Base-by-base conservation (phyloP, 2,113 vertebrate genomes). In the Xyrauchen texanus region DNA sequence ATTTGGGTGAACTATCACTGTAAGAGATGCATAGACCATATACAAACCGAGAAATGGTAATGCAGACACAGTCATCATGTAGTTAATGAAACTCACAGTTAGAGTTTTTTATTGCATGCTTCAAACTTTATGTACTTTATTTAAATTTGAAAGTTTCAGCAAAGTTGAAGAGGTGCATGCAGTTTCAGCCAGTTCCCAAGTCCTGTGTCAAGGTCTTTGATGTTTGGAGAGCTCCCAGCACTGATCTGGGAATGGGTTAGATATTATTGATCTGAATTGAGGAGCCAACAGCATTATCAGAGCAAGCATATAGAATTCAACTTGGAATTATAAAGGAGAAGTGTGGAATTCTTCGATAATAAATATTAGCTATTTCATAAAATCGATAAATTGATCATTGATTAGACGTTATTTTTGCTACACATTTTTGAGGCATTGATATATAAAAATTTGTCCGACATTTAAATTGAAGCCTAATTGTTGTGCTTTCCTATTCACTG, bases 161-260 rank as follows among this genome's bases (percentile, higher is more conserved):
- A 55, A 69, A 61, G 45, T 44, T 76, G 46, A 60, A 64, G 44
- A 68, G 45, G 58, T 67, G 69, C 61, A 70, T 75, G 78, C 60
- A 15, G 60, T 73, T 64, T 84, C 85, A 84, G 80, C 80, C 78
- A 57, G 51, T 68, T 84, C 42, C 51, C 73, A 75, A 73, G 67
- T 77, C 63, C 63, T 46, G 76, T 82, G 82, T 81, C 80, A 86
- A 81, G 81, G 82, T 78, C 82, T 68, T 81, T 71, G 75, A 81
- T 82, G 82, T 84, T 75, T 78, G 82, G 78, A 81, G 49, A 44
- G 66, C 78, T 67, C 77, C 77, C 72, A 78, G 75, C 75, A 61
- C 62, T 8, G 53, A 72, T 78, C 58, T 81, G 73, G 80, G 77
- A 84, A 82, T 69, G 62, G 77, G 58, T 11, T 80, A 60, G 74